A percentile compares a stretch with the other conserved stretches of the same genome.
These are phyloP conservation scores for Brachionus plicatilis DNA, from an alignment of 1,140 invertebrate species.

Conservation along the genomic window DNA sequence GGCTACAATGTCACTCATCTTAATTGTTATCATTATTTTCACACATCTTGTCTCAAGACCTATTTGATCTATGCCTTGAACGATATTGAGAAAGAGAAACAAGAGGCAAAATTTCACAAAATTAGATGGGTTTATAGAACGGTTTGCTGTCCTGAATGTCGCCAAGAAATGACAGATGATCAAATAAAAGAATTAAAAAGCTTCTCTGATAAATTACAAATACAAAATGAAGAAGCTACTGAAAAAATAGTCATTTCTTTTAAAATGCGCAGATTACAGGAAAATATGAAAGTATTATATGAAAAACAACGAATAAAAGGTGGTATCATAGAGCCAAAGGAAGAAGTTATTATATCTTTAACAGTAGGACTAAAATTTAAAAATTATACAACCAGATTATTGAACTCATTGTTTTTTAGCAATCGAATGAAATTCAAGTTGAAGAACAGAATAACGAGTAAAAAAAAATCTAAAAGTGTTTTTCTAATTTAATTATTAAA, in stretches of 20 bases:
- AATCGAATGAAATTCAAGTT: background rate
- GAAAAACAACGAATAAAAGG: constrained; percentile 7
- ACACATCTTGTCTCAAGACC: constrained; percentile 4
- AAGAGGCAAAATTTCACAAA: constrained; percentile 7
- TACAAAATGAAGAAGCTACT: background rate
- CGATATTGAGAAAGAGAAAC: constrained; percentile 28
- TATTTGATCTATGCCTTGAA: background rate
- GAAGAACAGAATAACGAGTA: background rate
- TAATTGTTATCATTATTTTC: constrained; percentile 37
- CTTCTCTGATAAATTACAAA: background rate
- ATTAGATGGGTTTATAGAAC: background rate
- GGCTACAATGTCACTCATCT: background rate
- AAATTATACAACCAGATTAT: background rate
- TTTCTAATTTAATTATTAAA: background rate
- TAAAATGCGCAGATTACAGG: background rate
- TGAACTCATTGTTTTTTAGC: background rate
- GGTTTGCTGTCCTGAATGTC: constrained; percentile 31
- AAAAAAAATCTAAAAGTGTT: background rate
- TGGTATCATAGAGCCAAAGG: constrained; percentile 16
- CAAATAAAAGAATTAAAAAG: background rate
- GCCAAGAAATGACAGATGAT: background rate
- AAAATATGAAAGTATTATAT: background rate
- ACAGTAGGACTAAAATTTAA: constrained; percentile 6
- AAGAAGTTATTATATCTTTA: background rate
- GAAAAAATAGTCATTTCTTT: background rate